phyloP scores from a whole-genome alignment of 2,113 vertebrate genomes.

The Microcebus lehilahytsara region DNA sequence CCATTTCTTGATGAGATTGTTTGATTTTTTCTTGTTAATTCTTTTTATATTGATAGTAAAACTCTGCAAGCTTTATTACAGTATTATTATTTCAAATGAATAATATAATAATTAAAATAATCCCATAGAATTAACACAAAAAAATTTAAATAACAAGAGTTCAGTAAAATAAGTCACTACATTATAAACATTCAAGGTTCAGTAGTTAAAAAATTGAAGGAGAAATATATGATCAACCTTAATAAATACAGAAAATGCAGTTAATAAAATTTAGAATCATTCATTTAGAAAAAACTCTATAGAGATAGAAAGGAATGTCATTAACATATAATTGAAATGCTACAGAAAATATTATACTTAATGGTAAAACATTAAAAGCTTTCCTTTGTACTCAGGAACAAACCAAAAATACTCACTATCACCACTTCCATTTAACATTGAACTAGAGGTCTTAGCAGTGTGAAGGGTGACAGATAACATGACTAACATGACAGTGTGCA shows the following conservation, averaged over 20 bases:
- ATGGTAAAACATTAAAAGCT: background rate
- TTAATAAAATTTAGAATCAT: constrained; percentile 26
- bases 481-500: background rate
- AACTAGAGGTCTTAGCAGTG: background rate
- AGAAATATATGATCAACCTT: background rate
- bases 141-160: background rate
- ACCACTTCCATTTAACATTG: background rate
- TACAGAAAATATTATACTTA: background rate
- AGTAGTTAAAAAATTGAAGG: background rate
- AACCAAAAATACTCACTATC: background rate
- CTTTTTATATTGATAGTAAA: background rate
- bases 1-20: no score
- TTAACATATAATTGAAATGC: background rate
- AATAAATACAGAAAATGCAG: background rate
- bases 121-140: background rate
- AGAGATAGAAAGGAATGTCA: background rate
- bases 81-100: background rate
- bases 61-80: background rate
- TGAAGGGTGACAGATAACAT: background rate
- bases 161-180: background rate
- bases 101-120: background rate
- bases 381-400: background rate
- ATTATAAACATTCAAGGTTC: constrained; percentile 8
- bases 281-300: background rate
- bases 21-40: no score